Percentiles rank a stretch among this genome's conserved stretches.
Evolutionary conservation across 2,113 vertebrate genomes (phyloP).

Genomic region (Vulpes vulpes): DNA sequence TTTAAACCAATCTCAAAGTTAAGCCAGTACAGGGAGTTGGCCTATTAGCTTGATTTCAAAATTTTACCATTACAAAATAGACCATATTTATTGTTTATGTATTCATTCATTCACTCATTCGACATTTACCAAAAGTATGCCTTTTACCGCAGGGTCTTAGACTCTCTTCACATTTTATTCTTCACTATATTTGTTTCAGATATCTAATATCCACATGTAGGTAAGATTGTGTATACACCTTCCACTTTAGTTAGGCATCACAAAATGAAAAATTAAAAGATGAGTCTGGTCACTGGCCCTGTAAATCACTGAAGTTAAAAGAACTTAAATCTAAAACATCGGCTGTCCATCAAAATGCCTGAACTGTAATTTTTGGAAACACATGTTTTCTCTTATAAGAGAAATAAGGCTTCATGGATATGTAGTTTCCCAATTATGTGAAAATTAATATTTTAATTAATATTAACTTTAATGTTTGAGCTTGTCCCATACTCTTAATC

Average conservation of each 20-base stretch:
- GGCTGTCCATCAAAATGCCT: neutral
- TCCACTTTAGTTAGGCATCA: neutral
- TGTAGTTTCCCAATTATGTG: neutral
- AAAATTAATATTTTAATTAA: neutral
- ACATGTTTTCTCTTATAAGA: conserved; percentile 21
- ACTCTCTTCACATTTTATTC: neutral
- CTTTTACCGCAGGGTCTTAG: neutral
- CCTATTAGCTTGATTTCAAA: conserved; percentile 34
- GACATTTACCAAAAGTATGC: neutral
- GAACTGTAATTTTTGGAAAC: conserved; percentile 11
- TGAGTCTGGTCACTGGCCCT: neutral
- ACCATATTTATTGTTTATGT: neutral
- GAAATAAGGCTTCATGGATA: neutral
- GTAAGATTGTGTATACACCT: neutral
- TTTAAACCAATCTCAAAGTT: conserved; percentile 61
- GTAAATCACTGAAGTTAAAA: conserved; percentile 47
- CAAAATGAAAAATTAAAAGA: neutral
- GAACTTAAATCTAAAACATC: conserved; percentile 13
- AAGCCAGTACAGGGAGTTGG: neutral
- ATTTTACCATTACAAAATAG: conserved; percentile 57
- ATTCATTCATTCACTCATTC: neutral
- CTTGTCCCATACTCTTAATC: neutral
- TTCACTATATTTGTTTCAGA: conserved; percentile 53
- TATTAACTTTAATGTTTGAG: neutral
- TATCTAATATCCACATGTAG: neutral